These are phyloP conservation scores for Pogonophryne albipinna DNA, from an alignment of 2,797 vertebrate species.

Conservation along the genomic window DNA sequence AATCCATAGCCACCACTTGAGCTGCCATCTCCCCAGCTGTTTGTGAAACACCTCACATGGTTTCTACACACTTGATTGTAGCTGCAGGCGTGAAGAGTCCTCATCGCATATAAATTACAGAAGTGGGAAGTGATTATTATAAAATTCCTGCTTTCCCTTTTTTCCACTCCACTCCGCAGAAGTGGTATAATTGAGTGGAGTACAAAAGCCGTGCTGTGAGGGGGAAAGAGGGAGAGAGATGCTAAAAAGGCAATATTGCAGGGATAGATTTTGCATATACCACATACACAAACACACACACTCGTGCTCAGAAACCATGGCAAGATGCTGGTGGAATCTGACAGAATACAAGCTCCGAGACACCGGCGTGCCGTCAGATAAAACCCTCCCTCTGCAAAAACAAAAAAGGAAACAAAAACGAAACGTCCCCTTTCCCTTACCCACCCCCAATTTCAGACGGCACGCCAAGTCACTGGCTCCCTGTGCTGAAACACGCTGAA, in stretches of 20 bases:
- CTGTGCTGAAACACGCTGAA: constrained; percentile 69
- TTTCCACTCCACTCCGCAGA: constrained; percentile 73
- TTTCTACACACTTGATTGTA: constrained; percentile 73
- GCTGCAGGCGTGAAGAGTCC: constrained; percentile 75
- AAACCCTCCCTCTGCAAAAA: constrained; percentile 34
- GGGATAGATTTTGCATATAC: constrained; percentile 38
- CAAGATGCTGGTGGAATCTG: constrained; percentile 54
- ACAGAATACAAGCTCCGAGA: constrained; percentile 57
- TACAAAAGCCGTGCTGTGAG: constrained; percentile 80
- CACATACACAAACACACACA: constrained; percentile 9
- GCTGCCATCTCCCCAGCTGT: constrained; percentile 79
- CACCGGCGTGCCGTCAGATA: constrained; percentile 45
- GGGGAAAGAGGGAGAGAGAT: constrained; percentile 48
- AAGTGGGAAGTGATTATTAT: constrained; percentile 84
- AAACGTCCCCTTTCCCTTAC: constrained; percentile 58
- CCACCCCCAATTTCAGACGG: constrained; percentile 53
- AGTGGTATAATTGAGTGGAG: constrained; percentile 88
- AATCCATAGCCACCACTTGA: constrained; percentile 66
- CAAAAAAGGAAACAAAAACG: constrained; percentile 44
- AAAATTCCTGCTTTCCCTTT: constrained; percentile 81
- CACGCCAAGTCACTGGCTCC: constrained; percentile 71
- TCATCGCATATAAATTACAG: constrained; percentile 86
- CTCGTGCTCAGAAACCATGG: constrained; percentile 36
- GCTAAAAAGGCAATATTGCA: constrained; percentile 65
- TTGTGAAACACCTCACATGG: constrained; percentile 72